Evolutionary conservation across 2,797 vertebrate genomes (phyloP).

Genomic region (Hemitrygon akajei): DNA sequence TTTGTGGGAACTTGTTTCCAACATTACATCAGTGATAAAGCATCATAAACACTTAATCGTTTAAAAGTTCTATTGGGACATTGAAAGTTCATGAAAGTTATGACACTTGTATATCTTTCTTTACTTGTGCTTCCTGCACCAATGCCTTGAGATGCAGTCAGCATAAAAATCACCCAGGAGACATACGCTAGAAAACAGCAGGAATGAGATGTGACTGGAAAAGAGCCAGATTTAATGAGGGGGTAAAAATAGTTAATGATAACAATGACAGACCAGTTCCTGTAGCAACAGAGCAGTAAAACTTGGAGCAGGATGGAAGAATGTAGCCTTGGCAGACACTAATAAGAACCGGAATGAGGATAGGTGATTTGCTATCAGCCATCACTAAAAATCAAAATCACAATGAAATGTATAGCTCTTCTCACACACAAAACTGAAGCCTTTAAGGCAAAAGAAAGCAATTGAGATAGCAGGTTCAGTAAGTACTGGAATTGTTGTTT

Average conservation of each 20-base stretch:
- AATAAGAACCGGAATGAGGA: not conserved
- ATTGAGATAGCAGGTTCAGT: not conserved
- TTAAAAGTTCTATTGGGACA: not conserved
- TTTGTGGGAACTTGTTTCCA: not conserved
- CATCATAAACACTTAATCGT: not conserved
- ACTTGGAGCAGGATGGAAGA: not conserved
- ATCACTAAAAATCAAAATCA: slow-evolving; percentile 3
- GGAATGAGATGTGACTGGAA: not conserved
- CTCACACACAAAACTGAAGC: not conserved
- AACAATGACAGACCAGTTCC: slow-evolving; percentile 14
- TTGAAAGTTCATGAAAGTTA: not conserved
- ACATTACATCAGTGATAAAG: not conserved
- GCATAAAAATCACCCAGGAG: slow-evolving; percentile 12
- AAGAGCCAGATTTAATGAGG: slow-evolving; percentile 18
- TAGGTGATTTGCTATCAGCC: not conserved
- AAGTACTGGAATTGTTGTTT: not conserved
- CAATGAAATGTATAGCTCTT: not conserved
- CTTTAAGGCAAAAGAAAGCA: not conserved
- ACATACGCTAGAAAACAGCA: not conserved
- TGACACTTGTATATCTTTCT: too few species aligned
- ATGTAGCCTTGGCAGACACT: not conserved
- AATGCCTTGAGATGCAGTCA: not conserved
- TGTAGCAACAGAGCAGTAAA: slow-evolving; percentile 17
- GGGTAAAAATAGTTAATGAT: slow-evolving; percentile 23
- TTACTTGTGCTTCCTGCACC: not conserved